Base-by-base conservation (phyloP, 2,797 vertebrate genomes). In the Neosalanx taihuensis region DNA sequence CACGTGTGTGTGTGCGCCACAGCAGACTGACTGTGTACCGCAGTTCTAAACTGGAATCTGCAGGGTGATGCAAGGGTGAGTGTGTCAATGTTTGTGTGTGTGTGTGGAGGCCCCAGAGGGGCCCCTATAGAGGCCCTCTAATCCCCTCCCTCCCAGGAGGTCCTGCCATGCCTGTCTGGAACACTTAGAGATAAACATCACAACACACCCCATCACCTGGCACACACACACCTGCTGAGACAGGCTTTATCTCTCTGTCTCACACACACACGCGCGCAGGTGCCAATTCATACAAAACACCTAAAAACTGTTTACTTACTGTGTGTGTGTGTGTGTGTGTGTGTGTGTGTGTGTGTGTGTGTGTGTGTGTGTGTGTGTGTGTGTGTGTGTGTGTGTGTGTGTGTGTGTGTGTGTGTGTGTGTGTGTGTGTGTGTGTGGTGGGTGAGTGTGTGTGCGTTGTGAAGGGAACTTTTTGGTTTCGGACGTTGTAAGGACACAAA, bases 151-250 rank as follows among this genome's bases (percentile, higher is more conserved):
- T 26, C 86, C 85, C 87, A 80, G 67, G 87, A 87, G 72, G 81
- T 82, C 84, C 87, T 80, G 5, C 78, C 79, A 78, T 73, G 84
- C 76, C 79, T 79, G 82, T 84, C 86, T 79, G 71, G 67, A 64
- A 81, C 67, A 79, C 83, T 87, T 81, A 76, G 80, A 88, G 89
- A 85, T 86, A 87, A 90, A 87, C 89, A 88, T 87, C 83, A 1
- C 9, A 6, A 17, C 84, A 88, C 86, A 88, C 85, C 82, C 70
- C 7, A 6, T 87, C 87, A 90, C 89, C 87, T 67, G 56, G 60
- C 61, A 53, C 87, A 87, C 87, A 88, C 88, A 87, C 87, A 88
- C 88, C 88, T 88, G 88, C 89, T 82, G 83, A 78, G 84, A 76
- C 83, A 60, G 56, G 67, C 81, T 78, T 73, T 3, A 31, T 71